Evolutionary conservation across 2,797 vertebrate genomes (phyloP).

Genomic region (Enteromius treurensis): DNA sequence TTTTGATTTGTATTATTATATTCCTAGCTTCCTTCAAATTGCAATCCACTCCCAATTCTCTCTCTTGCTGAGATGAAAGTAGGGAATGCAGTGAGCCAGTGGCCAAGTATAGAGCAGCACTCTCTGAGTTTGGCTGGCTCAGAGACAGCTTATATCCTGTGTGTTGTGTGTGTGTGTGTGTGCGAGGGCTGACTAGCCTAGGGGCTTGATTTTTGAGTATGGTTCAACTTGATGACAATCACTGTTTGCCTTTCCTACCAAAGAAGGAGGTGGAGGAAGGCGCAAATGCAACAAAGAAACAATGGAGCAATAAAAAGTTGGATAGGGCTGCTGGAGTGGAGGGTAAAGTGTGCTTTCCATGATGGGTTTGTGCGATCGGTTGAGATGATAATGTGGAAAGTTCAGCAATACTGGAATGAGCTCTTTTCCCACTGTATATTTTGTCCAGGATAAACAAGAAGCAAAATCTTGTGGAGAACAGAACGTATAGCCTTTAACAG

Average conservation of each 20-base stretch:
- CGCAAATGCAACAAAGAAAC: conserved; percentile 42
- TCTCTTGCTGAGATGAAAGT: conserved; percentile 70
- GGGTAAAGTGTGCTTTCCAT: conserved; percentile 30
- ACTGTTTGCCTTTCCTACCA: conserved; percentile 77
- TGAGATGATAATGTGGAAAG: conserved; percentile 72
- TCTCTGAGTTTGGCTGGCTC: conserved; percentile 57
- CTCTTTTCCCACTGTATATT: conserved; percentile 51
- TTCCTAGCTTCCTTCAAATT: conserved; percentile 17
- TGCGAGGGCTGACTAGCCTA: conserved; percentile 71
- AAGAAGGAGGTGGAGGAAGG: conserved; percentile 66
- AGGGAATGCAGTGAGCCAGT: conserved; percentile 77
- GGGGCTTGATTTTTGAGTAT: conserved; percentile 79
- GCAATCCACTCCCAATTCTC: conserved; percentile 1
- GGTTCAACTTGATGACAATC: conserved; percentile 76
- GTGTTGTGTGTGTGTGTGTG: conserved; percentile 62
- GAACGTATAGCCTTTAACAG: conserved; percentile 60
- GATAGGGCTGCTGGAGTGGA: conserved; percentile 62
- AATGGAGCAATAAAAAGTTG: conserved; percentile 56
- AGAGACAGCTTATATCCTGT: conserved; percentile 76
- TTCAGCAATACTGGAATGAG: conserved; percentile 61
- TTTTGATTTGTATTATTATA: conserved; percentile 3
- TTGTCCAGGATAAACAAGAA: conserved; percentile 60
- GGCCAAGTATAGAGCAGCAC: conserved; percentile 65
- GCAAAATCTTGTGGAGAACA: conserved; percentile 50
- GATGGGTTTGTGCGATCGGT: conserved; percentile 60